Conservation (phyloP, 2,888 invertebrate genomes). For the Boloria selene region DNA sequence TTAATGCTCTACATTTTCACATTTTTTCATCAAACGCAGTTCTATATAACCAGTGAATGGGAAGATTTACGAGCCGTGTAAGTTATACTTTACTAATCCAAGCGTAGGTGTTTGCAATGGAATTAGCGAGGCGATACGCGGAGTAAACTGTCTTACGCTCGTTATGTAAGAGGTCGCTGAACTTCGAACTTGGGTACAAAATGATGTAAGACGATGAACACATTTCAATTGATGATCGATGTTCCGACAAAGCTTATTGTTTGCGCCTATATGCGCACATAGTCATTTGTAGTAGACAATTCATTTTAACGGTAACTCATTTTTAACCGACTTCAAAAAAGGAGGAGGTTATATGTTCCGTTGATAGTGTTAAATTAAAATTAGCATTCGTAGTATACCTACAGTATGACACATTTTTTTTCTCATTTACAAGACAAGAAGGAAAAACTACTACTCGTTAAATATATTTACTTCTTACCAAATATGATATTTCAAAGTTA, state of each 20-base stretch:
- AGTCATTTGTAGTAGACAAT: no score
- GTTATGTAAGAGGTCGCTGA: slow-evolving; percentile 49
- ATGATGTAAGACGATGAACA: slow-evolving; percentile 24
- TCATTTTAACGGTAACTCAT: no score
- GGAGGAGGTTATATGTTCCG: no score
- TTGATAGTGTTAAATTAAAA: no score
- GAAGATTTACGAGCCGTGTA: slow-evolving; percentile 18
- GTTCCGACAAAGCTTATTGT: slow-evolving; percentile 3
- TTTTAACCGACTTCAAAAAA: no score
- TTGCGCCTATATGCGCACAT: not conserved
- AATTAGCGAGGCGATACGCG: slow-evolving; percentile 39
- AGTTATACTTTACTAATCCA: slow-evolving; percentile 25
- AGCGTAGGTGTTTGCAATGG: slow-evolving; percentile 38
- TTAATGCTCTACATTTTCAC: not conserved
- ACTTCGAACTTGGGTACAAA: slow-evolving; percentile 45
- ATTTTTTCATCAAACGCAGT: slow-evolving; percentile 7
- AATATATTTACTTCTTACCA: slow-evolving; percentile 14
- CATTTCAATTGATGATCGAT: slow-evolving; percentile 8
- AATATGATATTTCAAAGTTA: slow-evolving; percentile 31
- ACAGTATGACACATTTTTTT: no score
- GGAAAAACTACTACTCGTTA: not conserved
- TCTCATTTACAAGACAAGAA: slow-evolving; percentile 8
- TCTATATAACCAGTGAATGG: slow-evolving; percentile 15
- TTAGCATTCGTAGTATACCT: no score
- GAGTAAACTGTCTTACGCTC: slow-evolving; percentile 21